Base-by-base conservation (phyloP, 2,797 vertebrate species). In the Poecilia gillii region DNA sequence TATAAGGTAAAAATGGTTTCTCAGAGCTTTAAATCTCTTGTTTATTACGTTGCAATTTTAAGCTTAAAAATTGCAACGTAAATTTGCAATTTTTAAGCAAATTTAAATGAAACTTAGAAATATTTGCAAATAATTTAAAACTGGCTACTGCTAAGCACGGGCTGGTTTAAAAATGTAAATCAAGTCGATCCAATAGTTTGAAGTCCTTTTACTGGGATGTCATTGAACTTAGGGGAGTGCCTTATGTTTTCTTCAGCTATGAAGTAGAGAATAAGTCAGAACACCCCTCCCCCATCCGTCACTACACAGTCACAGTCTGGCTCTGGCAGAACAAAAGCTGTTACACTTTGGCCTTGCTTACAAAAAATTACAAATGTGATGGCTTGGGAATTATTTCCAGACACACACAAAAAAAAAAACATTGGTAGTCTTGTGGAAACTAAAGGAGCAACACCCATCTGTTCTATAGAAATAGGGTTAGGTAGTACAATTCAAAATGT, bases 31-130 rank as follows among this genome's bases (percentile, higher is more conserved):
- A 83, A 47, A 47, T 77, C 41, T 78, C 83, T 87, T 89, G 87
- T 89, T 87, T 88, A 88, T 88, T 90, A 86, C 72, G 49, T 85
- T 84, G 25, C 5, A 28, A 25, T 14, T 28, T 45, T 45, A n/a
- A 71, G 25, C 12, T 28, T 51, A 51, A 51, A 23, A 7, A 23
- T 51, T 23, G 6, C 2, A 51, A 51, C 47, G 2, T 23, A 51
- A 51, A 51, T 51, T 23, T 8, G 49, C 0, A 8, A 51, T 51
- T 51, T 51, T 51, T 51, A 51, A 51, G 49, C 6, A 8, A 51
- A 51, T 51, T 51, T 23, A 13, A 2, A n/a, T n/a, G 7, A 25
- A 70, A 13, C 12, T 70, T 13, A 25, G 12, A 43, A 45, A 71
- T 6, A 71, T 46, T 46, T 6, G 4, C 39, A 70, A 23, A n/a